Percentiles rank a stretch among this genome's conserved stretches.
Evolutionary conservation across 1,140 invertebrate genomes (phyloP).

Genomic region (Leucophenga varia): DNA sequence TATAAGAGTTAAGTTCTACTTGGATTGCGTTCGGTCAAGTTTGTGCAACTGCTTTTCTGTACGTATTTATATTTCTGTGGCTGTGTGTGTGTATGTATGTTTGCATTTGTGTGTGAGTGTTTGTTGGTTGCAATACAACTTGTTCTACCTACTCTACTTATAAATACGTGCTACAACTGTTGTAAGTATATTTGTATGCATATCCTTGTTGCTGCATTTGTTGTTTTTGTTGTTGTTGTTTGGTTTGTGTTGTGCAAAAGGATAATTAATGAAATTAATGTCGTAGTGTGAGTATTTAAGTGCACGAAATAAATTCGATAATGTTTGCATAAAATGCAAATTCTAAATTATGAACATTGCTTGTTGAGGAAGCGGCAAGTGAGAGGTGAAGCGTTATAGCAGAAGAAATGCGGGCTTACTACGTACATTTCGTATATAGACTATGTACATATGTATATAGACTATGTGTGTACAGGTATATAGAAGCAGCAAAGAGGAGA

Average conservation of each 20-base stretch:
- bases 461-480: no score
- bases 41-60: no score
- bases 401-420: not conserved
- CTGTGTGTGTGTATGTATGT: slow-evolving; percentile 26
- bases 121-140: no score
- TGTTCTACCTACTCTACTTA: no score
- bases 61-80: slow-evolving; percentile 45
- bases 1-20: no score
- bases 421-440: no score
- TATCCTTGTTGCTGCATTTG: slow-evolving; percentile 7
- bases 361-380: not conserved
- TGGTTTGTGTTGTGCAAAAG: slow-evolving; percentile 19
- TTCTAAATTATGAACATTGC: slow-evolving; percentile 46
- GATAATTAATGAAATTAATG: slow-evolving; percentile 57
- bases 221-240: slow-evolving; percentile 20
- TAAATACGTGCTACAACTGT: no score
- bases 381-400: not conserved
- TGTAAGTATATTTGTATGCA: no score
- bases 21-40: no score
- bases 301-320: slow-evolving; percentile 54
- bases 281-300: slow-evolving; percentile 42
- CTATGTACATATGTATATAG: no score
- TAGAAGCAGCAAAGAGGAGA: no score
- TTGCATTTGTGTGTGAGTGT: not conserved
- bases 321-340: slow-evolving; percentile 41